Evolutionary conservation across 2,888 invertebrate genomes (phyloP), one percentile per base, ranked within the genome.

Genomic region (Eilema sororculum): DNA sequence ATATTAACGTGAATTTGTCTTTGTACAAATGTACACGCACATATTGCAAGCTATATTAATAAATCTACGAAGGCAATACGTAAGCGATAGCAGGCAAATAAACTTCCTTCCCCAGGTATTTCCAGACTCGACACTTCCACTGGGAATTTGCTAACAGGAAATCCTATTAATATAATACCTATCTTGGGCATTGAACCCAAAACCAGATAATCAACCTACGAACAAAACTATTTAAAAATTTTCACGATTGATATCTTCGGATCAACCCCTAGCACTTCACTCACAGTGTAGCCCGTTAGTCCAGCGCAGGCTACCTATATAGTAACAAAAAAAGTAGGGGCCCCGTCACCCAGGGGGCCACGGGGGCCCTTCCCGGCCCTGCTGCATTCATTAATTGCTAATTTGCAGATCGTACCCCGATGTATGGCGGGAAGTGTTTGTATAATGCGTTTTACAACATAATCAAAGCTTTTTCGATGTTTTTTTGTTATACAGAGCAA

Each of bases 361-460:
- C 72, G 73, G 79, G 73, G 77, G 83, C 80, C 84, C 83, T 76
- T 73, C 71, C 81, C 83, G 81, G 84, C 86, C 87, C 86, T 83
- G 82, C 88, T 91, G 91, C 92, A 91, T 91, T 90, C 94, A 95
- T 95, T 95, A 94, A 94, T 94, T 92, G 92, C 91, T 92, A 94
- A 95, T 95, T 94, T 95, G 90, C 91, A 90, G 92, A 93, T 94
- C 93, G 86, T 85, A 86, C 84, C 87, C 87, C 86, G 86, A 90
- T 90, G 90, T 89, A 87, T 90, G 89, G 76, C 82, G 74, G 76
- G 72, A 70, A 79, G 73, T 81, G 82, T 80, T 81, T 79, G 78
- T 75, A 67, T 78, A 75, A 85, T 80, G 76, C 69, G 70, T 79
- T 81, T 78, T 78, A 78, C 77, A 78, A 78, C 76, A 80, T 61